These are phyloP conservation scores for Thunnus albacares DNA, from an alignment of 2,797 vertebrate species.

Conservation along the genomic window DNA sequence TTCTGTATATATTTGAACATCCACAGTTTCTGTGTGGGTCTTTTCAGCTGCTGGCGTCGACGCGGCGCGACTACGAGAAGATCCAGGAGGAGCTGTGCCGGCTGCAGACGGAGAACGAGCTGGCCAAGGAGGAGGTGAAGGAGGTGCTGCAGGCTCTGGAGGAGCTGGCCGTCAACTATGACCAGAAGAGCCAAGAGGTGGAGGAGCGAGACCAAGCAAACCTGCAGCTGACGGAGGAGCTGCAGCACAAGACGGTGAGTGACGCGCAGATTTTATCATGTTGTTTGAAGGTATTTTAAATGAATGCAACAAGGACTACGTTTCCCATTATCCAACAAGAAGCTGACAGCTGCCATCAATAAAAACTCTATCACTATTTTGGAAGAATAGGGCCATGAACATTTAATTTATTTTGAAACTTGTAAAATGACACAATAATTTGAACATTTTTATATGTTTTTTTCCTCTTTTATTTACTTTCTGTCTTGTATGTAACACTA, in stretches of 20 bases:
- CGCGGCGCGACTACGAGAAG: constrained; percentile 91
- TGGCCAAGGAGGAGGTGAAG: constrained; percentile 95
- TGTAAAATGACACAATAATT: too few species aligned
- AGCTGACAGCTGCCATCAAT: not conserved
- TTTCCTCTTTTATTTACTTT: too few species aligned
- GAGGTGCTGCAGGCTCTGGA: constrained; percentile 96
- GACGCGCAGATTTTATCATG: too few species aligned
- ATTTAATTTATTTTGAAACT: too few species aligned
- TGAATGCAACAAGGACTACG: not conserved
- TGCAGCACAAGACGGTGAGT: constrained; percentile 90
- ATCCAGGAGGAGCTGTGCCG: constrained; percentile 94
- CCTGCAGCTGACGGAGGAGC: constrained; percentile 89
- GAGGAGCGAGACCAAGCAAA: constrained; percentile 91
- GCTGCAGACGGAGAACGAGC: constrained; percentile 93
- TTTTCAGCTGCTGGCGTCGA: constrained; percentile 90
- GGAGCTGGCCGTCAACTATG: constrained; percentile 97
- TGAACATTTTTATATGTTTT: too few species aligned
- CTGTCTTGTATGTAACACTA: too few species aligned
- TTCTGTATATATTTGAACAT: too few species aligned
- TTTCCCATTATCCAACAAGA: not conserved
- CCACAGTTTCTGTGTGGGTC: not conserved
- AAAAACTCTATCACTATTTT: not conserved
- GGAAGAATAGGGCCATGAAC: too few species aligned
- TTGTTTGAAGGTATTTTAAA: not conserved
- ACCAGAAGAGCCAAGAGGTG: constrained; percentile 98